Conservation (phyloP, 2,888 invertebrate species). For the Encarsia formosa region DNA sequence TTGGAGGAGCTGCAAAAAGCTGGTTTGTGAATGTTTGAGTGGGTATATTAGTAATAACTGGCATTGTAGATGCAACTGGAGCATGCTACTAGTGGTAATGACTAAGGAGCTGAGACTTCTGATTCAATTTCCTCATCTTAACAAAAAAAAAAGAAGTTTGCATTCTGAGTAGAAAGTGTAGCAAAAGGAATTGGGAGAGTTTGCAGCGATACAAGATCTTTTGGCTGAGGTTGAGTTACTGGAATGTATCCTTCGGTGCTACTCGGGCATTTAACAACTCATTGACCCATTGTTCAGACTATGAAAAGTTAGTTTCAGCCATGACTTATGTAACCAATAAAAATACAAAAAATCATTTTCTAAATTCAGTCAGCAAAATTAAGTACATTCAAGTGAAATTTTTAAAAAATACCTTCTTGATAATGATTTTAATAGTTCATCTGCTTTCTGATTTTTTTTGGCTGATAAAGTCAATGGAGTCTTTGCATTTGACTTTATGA, state of each 20-base stretch:
- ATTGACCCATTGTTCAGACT: slow-evolving; percentile 47
- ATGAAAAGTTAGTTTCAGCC: slow-evolving; percentile 51
- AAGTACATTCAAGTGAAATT: too few relatives aligned
- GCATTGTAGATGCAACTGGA: slow-evolving; percentile 32
- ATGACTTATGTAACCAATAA: slow-evolving; percentile 38
- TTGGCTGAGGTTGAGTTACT: slow-evolving; percentile 31
- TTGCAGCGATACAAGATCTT: slow-evolving; percentile 41
- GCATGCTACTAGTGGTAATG: slow-evolving; percentile 46
- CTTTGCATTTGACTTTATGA: too few relatives aligned
- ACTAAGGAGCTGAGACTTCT: slow-evolving; percentile 44
- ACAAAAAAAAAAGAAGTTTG: slow-evolving; percentile 76
- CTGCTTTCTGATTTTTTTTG: too few relatives aligned
- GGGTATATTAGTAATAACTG: slow-evolving; percentile 61
- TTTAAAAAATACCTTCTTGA: slow-evolving; percentile 50
- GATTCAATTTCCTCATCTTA: slow-evolving; percentile 85
- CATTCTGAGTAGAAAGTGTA: slow-evolving; percentile 46
- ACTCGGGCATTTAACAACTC: slow-evolving; percentile 45
- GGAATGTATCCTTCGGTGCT: slow-evolving; percentile 47
- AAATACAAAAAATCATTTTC: background rate
- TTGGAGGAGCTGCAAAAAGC: slow-evolving; percentile 59
- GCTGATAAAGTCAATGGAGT: too few relatives aligned
- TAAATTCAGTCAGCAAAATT: background rate
- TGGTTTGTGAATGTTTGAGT: slow-evolving; percentile 85
- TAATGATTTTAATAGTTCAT: slow-evolving; percentile 37
- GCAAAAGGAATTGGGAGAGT: slow-evolving; percentile 37